Conservation (phyloP, 2,888 invertebrate species). For the Andrena chrysosceles region DNA sequence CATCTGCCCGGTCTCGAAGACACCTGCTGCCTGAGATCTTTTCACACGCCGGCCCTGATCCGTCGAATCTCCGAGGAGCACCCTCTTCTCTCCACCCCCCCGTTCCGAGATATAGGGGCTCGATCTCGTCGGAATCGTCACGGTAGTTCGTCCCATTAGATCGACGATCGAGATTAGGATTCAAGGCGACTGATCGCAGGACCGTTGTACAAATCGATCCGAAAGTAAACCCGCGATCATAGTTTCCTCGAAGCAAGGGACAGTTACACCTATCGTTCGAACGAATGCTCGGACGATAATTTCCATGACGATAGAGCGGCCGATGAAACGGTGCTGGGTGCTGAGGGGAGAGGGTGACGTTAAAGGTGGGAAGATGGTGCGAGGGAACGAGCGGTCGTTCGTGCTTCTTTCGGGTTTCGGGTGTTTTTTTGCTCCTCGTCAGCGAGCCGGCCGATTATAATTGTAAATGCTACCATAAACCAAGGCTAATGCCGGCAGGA, state of each 20-base stretch:
- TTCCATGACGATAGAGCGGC: neutral
- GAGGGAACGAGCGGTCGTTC: neutral
- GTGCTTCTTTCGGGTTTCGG: slow-evolving; percentile 19
- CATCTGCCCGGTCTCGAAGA: slow-evolving; percentile 69
- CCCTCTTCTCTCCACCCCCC: slow-evolving; percentile 6
- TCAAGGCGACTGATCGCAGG: too few species aligned
- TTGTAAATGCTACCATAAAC: slow-evolving; percentile 83
- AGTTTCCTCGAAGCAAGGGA: too few species aligned
- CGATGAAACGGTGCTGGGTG: neutral
- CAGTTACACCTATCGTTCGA: too few species aligned
- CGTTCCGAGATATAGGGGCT: neutral
- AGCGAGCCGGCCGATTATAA: slow-evolving; percentile 78
- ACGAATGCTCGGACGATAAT: neutral
- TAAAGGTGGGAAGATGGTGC: neutral
- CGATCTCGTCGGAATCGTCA: slow-evolving; percentile 8
- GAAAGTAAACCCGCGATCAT: too few species aligned
- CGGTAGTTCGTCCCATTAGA: slow-evolving; percentile 27
- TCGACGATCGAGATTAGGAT: slow-evolving; percentile 56
- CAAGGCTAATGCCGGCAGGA: slow-evolving; percentile 71
- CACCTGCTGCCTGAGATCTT: slow-evolving; percentile 75
- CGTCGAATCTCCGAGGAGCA: slow-evolving; percentile 41
- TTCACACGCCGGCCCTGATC: slow-evolving; percentile 69
- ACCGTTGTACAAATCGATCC: neutral
- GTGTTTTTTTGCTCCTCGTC: slow-evolving; percentile 50
- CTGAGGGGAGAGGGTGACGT: neutral